Evolutionary conservation across 2,888 invertebrate species (phyloP), one percentile per base, ranked within the genome.

Genomic region (Ischnura elegans): DNA sequence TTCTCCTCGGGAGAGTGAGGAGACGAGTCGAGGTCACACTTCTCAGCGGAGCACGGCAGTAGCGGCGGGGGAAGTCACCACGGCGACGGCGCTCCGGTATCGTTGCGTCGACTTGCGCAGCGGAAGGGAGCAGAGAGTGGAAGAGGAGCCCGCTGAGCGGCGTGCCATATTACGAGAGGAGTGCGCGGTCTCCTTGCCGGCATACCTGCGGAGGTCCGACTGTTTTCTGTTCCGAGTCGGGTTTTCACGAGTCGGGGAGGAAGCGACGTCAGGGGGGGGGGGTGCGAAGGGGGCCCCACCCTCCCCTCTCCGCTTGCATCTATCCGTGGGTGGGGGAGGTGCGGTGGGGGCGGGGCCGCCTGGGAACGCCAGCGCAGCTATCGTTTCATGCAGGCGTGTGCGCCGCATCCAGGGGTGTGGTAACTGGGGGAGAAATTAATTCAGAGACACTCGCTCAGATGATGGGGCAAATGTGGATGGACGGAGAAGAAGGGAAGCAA

Each of bases 151-250:
- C n/a, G 90, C 42, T 13, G 36, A 87, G 87, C 42, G 47, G 21
- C 4, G 87, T 87, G 87, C 87, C 87, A 87, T 87, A 76, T 10
- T 36, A 87, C 43, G 61, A 61, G 55, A 61, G 76, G n/a, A 5
- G n/a, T n/a, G n/a, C 51, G 51, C 51, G 51, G 51, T 21, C 90
- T 66, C 42, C 90, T 76, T 76, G 76, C 90, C 90, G 90, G 90
- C 90, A 90, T 90, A 90, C 90, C 90, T 90, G 90, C 90, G 55
- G n/a, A 90, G 90, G 90, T 61, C 90, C 90, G 90, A 90, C 90
- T 90, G 90, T 90, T 90, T 66, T 90, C 90, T 66, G 87, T 51
- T 51, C 61, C 76, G 76, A 76, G 76, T 76, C 76, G 76, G 76
- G 76, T 36, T 51, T 51, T 25, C n/a, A n/a, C 25, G 76, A 36